Evolutionary conservation across 2,797 vertebrate genomes (phyloP), one percentile per base, ranked within the genome.

Genomic region (Somateria mollissima): DNA sequence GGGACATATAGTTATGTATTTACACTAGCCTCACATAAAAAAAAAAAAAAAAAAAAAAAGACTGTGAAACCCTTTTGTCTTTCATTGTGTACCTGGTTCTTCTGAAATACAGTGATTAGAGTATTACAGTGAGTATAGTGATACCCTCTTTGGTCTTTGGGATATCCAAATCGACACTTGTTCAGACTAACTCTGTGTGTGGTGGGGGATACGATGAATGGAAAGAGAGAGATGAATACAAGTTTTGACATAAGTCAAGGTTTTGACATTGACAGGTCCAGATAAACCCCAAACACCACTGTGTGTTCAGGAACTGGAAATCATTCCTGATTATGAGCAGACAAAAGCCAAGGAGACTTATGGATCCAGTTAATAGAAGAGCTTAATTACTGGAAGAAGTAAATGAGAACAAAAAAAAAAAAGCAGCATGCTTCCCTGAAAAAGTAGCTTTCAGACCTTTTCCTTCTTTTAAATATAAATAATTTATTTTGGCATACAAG

Each of bases 41-140:
- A 49, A 39, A 61, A 43, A 34, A 3, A 41, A 41, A 41, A 39
- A 43, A 43, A 24, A 24, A 10, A 24, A 37, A 39, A 61, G 2
- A 34, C 15, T 12, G 4, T n/a, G 28, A 51, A 32, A 32, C 14
- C 0, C 21, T 62, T 64, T 75, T 58, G 7, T 15, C 8, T 36
- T 14, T 32, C 0, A 0, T 2, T 28, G 10, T 15, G 21, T 11
- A 25, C 1, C 1, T 22, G 10, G 2, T 11, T 11, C 13, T 75
- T 62, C 3, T 0, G 22, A 58, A 72, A 71, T 37, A 34, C 5
- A 32, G 10, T 67, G 24, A 49, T 24, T 47, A 49, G 47, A 49
- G 47, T 24, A 49, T 49, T 49, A 49, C 47, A 49, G 22, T 49
- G 47, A 49, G 47, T 47, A 47, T 47, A 47, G 21, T 79, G 24